phyloP scores from a whole-genome alignment of 1,140 invertebrate species.

The Dreissena polymorpha region DNA sequence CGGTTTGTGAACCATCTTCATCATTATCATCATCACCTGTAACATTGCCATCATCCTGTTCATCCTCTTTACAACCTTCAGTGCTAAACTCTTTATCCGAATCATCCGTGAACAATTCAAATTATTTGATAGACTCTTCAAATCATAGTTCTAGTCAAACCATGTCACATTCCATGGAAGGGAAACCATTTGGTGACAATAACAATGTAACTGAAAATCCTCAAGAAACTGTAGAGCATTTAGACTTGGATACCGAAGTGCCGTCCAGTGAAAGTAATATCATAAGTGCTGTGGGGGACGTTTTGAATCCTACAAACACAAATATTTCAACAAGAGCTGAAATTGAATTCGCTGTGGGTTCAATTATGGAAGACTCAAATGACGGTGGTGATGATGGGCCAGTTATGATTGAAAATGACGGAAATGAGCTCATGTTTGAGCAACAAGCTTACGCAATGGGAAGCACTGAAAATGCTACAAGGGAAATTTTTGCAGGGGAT shows the following conservation, averaged over 20 bases:
- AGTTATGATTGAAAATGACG: constrained; percentile 53
- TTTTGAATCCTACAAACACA: not conserved
- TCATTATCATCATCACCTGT: constrained; percentile 15
- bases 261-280: constrained; percentile 45
- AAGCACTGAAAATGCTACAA: constrained; percentile 9
- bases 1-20: not conserved
- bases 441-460: constrained; percentile 13
- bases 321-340: constrained; percentile 1
- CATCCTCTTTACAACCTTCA: not conserved
- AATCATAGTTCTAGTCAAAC: not conserved
- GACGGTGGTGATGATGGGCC: constrained; percentile 34
- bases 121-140: not conserved
- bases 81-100: not conserved
- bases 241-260: not conserved
- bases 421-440: constrained; percentile 52
- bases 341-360: constrained; percentile 41
- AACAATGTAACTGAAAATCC: not conserved
- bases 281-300: constrained; percentile 2
- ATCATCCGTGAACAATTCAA: not conserved
- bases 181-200: not conserved
- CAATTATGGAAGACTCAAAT: constrained; percentile 44
- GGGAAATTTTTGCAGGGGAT: constrained; percentile 36
- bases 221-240: not conserved
- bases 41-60: not conserved
- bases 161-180: not conserved